Evolutionary conservation across 2,888 invertebrate species (phyloP).

Genomic region (Yponomeuta malinellus): DNA sequence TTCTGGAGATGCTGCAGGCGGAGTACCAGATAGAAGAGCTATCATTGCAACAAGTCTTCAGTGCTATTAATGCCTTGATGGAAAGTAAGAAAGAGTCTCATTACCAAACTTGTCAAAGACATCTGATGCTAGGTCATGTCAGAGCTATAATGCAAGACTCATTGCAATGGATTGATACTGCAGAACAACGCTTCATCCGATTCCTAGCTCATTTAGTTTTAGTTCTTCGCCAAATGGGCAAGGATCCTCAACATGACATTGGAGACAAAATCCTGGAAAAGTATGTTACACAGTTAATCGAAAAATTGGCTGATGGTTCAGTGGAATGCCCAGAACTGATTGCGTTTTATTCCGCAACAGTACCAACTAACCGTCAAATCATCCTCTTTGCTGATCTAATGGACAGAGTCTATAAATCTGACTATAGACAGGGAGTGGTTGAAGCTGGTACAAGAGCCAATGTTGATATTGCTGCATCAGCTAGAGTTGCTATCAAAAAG

Average conservation of each 20-base stretch:
- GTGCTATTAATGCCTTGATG: conserved; percentile 62
- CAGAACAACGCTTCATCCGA: conserved; percentile 78
- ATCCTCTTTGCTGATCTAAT: conserved; percentile 81
- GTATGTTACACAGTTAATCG: conserved; percentile 82
- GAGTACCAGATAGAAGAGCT: conserved; percentile 55
- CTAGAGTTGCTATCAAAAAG: conserved; percentile 89
- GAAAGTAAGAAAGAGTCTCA: conserved; percentile 78
- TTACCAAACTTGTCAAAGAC: conserved; percentile 87
- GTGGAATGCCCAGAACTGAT: conserved; percentile 85
- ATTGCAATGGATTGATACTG: conserved; percentile 77
- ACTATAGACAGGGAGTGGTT: conserved; percentile 80
- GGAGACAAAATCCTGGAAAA: conserved; percentile 86
- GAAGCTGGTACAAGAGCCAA: conserved; percentile 83
- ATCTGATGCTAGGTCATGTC: conserved; percentile 89
- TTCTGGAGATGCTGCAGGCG: conserved; percentile 55
- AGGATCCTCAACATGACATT: conserved; percentile 79
- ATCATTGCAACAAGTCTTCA: conserved; percentile 59
- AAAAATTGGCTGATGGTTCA: conserved; percentile 55
- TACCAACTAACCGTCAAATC: conserved; percentile 76
- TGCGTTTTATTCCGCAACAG: conserved; percentile 89
- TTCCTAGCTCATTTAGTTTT: conserved; percentile 91
- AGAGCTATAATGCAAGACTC: conserved; percentile 83
- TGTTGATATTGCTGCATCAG: conserved; percentile 89
- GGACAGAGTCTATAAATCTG: conserved; percentile 78
- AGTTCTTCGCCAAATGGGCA: conserved; percentile 87